Evolutionary conservation across 92 coral and sea anemone species (phyloP), one percentile per base, ranked within the genome.

Genomic region (Epizoanthus stellaris): DNA sequence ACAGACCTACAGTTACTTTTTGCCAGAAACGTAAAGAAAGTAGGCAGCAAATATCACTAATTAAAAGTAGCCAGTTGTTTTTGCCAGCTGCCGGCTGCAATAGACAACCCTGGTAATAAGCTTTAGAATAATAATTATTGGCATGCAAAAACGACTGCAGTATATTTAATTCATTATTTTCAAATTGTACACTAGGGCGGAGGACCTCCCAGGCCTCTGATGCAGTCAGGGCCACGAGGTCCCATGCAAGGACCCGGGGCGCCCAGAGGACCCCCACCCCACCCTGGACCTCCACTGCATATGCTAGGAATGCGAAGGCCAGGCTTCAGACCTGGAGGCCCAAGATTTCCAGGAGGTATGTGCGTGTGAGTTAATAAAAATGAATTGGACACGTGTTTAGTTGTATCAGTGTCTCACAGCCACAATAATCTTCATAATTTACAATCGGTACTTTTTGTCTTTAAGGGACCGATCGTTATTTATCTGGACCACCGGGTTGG

Each of bases 191-290:
- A 11, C 6, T 21, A 79, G 83, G 83, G 71, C 13, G 83, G 83
- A 30, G 83, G 83, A 63, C 83, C 83, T 2, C 83, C 83, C 65
- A 70, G 83, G 16, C 83, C 83, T 5, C 56, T 79, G 61, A 79
- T 79, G 83, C 83, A 79, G 83, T 62, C 83, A 43, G 83, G 83
- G 19, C 72, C 83, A 3, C 81, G 86, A 66, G 88, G 88, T 5
- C 81, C 88, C 17, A 17, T 72, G 5, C 71, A 30, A 40, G 91
- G 91, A 49, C 75, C 88, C 43, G 77, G 82, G 39, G 95, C 87
- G 6, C 87, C 95, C 45, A 75, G 89, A 38, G 81, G 89, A 54
- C 53, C 84, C 75, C 86, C 72, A 67, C 73, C 87, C 71, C 87
- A 83, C 80, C 62, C 83, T 80, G 53, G 90, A 89, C 81, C 83